These are phyloP conservation scores for Strongylocentrotus purpuratus DNA, from an alignment of 35 echinoderm and acorn worm genomes.

Conservation along the genomic window DNA sequence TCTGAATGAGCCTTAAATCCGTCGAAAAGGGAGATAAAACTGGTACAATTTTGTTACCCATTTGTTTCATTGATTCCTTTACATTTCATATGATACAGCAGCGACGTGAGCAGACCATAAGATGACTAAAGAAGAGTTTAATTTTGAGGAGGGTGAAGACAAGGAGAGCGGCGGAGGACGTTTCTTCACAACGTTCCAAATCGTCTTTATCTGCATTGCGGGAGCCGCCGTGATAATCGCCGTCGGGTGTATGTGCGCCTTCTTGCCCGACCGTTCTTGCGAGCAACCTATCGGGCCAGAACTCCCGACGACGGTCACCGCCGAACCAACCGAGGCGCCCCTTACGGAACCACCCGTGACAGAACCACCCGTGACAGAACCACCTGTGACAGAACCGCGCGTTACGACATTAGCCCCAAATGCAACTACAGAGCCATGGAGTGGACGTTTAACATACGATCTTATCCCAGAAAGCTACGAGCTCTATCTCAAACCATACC, in stretches of 20 bases:
- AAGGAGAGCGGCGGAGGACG: slow-evolving; percentile 44
- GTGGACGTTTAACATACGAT: slow-evolving; percentile 64
- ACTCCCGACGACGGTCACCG: background rate
- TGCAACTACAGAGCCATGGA: slow-evolving; percentile 36
- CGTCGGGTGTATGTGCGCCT: slow-evolving; percentile 74
- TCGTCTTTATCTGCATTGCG: slow-evolving; percentile 67
- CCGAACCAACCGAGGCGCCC: background rate
- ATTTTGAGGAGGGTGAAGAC: background rate
- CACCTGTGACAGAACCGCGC: background rate
- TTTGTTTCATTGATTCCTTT: too few species aligned
- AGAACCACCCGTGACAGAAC: slow-evolving; percentile 27
- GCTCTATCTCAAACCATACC: slow-evolving; percentile 70
- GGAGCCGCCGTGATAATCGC: slow-evolving; percentile 59
- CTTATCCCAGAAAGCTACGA: slow-evolving; percentile 63
- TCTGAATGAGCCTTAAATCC: too few species aligned
- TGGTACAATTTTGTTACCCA: too few species aligned
- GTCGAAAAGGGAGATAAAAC: too few species aligned
- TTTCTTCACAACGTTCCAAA: slow-evolving; percentile 64
- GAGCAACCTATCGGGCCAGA: background rate
- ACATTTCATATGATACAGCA: background rate
- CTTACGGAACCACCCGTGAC: background rate
- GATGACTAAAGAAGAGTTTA: background rate
- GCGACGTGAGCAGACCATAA: background rate
- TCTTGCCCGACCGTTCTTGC: slow-evolving; percentile 70
- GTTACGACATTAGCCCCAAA: background rate